Conservation (phyloP, 2,888 invertebrate species). For the Lottia gigantea region DNA sequence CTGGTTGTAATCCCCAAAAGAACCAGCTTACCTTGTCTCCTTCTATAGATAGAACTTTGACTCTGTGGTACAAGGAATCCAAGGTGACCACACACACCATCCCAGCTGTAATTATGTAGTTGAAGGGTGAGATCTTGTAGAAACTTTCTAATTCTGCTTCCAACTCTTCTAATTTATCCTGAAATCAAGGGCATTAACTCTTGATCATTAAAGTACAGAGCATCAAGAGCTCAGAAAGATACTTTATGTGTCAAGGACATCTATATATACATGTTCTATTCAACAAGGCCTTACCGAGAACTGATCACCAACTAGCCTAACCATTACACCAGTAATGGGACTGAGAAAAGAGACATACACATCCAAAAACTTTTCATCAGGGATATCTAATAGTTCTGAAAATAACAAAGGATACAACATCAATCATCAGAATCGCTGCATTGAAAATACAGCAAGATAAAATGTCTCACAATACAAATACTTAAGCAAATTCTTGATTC, state of each 20-base stretch:
- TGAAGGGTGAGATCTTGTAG: slow-evolving; percentile 28
- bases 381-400: slow-evolving; percentile 23
- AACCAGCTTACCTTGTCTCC: slow-evolving; percentile 33
- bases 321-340: slow-evolving; percentile 74
- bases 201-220: too few relatives aligned
- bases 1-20: not conserved
- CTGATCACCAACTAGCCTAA: slow-evolving; percentile 75
- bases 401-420: too few relatives aligned
- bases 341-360: slow-evolving; percentile 48
- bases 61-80: slow-evolving; percentile 46
- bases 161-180: slow-evolving; percentile 45
- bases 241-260: too few relatives aligned
- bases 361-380: slow-evolving; percentile 46
- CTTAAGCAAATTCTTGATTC: too few relatives aligned
- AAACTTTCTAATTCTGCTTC: slow-evolving; percentile 38
- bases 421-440: too few relatives aligned
- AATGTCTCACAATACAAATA: too few relatives aligned
- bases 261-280: not conserved
- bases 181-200: slow-evolving; percentile 6
- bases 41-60: slow-evolving; percentile 37
- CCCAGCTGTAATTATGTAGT: slow-evolving; percentile 32
- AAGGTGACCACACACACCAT: slow-evolving; percentile 42
- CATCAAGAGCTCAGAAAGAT: too few relatives aligned
- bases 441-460: too few relatives aligned
- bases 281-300: slow-evolving; percentile 65